These are phyloP conservation scores for Enteromius anoplus DNA, from an alignment of 2,797 vertebrate genomes.

Conservation along the genomic window DNA sequence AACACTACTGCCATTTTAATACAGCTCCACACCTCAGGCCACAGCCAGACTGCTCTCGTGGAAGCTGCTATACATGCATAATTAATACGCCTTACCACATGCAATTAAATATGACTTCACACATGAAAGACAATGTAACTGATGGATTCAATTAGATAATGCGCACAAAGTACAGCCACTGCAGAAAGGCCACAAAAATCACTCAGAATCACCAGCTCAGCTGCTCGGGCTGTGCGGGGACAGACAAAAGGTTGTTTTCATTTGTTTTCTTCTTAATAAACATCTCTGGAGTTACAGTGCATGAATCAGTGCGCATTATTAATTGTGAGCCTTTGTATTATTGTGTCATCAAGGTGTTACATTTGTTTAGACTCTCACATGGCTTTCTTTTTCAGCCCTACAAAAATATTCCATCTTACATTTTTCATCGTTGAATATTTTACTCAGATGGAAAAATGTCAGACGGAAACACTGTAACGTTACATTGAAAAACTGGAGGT, in stretches of 20 bases:
- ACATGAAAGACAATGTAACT: constrained; percentile 54
- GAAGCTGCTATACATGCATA: constrained; percentile 57
- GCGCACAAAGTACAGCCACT: constrained; percentile 21
- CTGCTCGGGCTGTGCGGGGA: background rate
- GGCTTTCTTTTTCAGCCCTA: background rate
- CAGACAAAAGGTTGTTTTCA: constrained; percentile 26
- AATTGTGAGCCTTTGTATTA: background rate
- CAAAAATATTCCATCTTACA: background rate
- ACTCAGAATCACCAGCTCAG: constrained; percentile 23
- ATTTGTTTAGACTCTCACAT: background rate
- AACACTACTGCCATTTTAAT: constrained; percentile 63
- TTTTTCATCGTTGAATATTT: background rate
- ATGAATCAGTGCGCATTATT: background rate
- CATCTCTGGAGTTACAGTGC: background rate
- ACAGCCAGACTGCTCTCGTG: constrained; percentile 40
- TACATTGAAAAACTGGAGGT: background rate
- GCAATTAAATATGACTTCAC: constrained; percentile 60
- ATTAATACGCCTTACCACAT: constrained; percentile 60
- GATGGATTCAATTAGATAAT: constrained; percentile 57
- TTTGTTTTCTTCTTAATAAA: constrained; percentile 34
- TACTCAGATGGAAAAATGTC: background rate
- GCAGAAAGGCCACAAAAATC: constrained; percentile 41
- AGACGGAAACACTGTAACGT: background rate
- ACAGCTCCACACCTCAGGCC: constrained; percentile 53
- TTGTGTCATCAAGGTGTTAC: background rate